phyloP scores from a whole-genome alignment of 2,797 vertebrate genomes.

The Bufotes viridis region DNA sequence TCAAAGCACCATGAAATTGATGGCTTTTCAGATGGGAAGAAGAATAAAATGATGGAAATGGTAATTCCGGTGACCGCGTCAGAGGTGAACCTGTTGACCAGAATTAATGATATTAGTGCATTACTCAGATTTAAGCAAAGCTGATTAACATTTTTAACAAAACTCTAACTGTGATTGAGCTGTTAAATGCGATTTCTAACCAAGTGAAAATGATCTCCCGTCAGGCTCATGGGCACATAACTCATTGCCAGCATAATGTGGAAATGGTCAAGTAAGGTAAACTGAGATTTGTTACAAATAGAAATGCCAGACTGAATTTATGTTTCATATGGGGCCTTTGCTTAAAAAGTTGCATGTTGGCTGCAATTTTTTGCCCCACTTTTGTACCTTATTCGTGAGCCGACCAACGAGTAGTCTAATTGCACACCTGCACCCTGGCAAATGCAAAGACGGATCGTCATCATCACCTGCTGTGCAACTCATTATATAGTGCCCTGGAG shows the following conservation, averaged over 20 bases:
- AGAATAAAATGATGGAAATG: constrained; percentile 90
- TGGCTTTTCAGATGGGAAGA: constrained; percentile 94
- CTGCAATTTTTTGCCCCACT: no score
- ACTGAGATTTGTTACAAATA: neutral
- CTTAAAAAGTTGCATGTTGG: no score
- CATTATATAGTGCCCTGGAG: no score
- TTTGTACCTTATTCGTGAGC: no score
- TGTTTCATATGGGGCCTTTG: neutral
- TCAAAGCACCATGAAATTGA: constrained; percentile 94
- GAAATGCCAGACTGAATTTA: neutral
- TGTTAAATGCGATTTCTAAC: neutral
- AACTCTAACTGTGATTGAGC: neutral
- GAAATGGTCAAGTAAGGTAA: neutral
- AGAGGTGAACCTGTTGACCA: constrained; percentile 84
- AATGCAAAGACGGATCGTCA: no score
- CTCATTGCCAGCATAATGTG: neutral
- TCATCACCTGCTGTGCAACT: no score
- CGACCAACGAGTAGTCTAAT: no score
- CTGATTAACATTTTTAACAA: constrained; percentile 44
- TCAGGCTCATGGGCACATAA: neutral
- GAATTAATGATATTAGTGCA: constrained; percentile 46
- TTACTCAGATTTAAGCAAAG: constrained; percentile 20
- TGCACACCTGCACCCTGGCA: no score
- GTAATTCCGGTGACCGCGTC: constrained; percentile 93
- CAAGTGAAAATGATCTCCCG: neutral